Conservation (phyloP, 2,888 invertebrate genomes). For the Neoaliturus tenellus region DNA sequence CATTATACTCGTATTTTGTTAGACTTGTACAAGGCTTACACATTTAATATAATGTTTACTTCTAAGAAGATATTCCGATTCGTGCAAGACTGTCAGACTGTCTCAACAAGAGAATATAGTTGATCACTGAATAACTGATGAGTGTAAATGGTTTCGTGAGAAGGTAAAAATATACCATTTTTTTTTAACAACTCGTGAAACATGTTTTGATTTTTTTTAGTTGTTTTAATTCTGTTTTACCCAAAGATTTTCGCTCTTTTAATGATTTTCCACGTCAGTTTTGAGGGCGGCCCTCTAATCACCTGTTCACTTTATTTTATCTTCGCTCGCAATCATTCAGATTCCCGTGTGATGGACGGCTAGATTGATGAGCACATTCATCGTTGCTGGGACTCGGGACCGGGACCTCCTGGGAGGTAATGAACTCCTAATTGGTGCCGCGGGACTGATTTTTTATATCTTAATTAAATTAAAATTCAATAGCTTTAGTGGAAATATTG, state of each 20-base stretch:
- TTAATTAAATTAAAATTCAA: neutral
- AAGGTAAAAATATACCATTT: too few species aligned
- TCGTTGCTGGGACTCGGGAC: neutral
- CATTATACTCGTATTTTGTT: too few species aligned
- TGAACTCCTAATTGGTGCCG: neutral
- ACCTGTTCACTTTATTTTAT: neutral
- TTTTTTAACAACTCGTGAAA: neutral
- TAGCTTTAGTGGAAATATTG: too few species aligned
- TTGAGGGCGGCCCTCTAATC: neutral
- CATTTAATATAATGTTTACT: too few species aligned
- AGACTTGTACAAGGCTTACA: too few species aligned
- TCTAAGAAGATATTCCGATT: too few species aligned
- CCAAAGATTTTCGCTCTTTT: neutral
- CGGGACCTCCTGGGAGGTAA: constrained; percentile 2
- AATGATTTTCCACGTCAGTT: neutral
- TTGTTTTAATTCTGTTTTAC: neutral
- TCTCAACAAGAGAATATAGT: too few species aligned
- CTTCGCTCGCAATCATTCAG: neutral
- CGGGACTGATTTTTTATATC: neutral
- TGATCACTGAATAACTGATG: too few species aligned
- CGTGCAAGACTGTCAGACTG: too few species aligned
- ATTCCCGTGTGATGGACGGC: neutral
- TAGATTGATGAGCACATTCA: neutral
- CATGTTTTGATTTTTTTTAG: neutral
- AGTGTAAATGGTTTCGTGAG: too few species aligned